A percentile compares a stretch with the other conserved stretches of the same genome.
These are phyloP conservation scores for Epistrophe grossulariae DNA, from an alignment of 2,888 invertebrate species.

Conservation along the genomic window DNA sequence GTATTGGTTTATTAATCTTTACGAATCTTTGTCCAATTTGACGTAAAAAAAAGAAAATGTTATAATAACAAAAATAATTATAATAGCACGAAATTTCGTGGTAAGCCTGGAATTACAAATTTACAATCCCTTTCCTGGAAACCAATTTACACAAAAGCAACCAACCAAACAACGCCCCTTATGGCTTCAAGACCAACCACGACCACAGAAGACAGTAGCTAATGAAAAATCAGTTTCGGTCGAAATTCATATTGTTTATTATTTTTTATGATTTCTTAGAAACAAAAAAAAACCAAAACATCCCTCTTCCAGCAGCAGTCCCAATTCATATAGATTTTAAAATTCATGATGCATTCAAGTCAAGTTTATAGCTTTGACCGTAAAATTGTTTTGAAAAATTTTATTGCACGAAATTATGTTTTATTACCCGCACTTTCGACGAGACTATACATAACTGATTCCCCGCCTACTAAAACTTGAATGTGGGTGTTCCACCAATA, in stretches of 20 bases:
- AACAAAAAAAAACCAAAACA: conserved; percentile 25
- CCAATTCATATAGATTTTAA: background rate
- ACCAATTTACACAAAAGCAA: conserved; percentile 1
- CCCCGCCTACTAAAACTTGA: conserved; percentile 17
- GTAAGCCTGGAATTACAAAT: background rate
- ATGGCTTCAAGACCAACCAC: background rate
- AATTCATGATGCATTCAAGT: conserved; percentile 43
- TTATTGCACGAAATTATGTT: conserved; percentile 67
- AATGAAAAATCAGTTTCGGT: conserved; percentile 13
- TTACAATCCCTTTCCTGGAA: conserved; percentile 45
- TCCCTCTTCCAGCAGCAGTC: conserved; percentile 5
- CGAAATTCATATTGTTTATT: conserved; percentile 6
- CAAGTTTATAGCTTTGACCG: conserved; percentile 27
- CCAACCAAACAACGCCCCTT: conserved; percentile 8
- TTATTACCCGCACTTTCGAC: conserved; percentile 59
- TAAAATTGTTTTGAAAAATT: conserved; percentile 49
- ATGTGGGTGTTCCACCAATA: conserved; percentile 64
- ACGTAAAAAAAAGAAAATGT: background rate
- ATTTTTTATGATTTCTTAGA: conserved; percentile 60
- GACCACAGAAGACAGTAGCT: conserved; percentile 17
- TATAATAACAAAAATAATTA: too few species aligned
- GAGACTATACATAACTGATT: conserved; percentile 16
- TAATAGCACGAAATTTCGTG: background rate
- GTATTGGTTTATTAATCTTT: too few species aligned
- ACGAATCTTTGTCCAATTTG: too few species aligned